These are phyloP conservation scores for Opisthocomus hoazin DNA, from an alignment of 2,113 vertebrate species.

Conservation along the genomic window DNA sequence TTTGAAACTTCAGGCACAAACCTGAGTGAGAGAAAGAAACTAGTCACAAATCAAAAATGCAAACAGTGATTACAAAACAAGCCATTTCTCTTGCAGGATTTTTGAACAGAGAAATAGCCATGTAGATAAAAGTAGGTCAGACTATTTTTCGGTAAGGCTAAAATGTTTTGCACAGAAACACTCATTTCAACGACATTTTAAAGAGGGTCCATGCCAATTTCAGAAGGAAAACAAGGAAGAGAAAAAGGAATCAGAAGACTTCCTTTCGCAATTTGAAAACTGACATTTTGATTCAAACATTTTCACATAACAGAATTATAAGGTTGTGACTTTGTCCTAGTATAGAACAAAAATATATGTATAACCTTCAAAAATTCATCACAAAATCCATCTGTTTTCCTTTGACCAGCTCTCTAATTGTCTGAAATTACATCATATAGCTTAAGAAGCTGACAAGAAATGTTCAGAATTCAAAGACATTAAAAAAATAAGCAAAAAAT, in stretches of 20 bases:
- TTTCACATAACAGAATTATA: conserved; percentile 1
- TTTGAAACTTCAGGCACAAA: background rate
- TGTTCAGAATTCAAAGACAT: background rate
- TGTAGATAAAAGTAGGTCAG: background rate
- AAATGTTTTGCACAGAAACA: background rate
- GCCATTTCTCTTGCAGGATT: background rate
- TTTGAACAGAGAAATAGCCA: background rate
- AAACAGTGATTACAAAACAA: background rate
- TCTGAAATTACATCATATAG: background rate
- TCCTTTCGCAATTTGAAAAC: background rate
- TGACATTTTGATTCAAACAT: conserved; percentile 11
- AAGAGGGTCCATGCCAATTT: background rate
- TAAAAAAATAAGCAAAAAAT: background rate
- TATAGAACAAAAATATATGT: background rate
- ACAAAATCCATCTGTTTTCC: background rate
- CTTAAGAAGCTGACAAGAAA: background rate
- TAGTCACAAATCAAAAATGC: background rate
- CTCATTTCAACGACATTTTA: background rate
- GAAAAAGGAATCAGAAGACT: background rate
- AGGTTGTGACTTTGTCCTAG: background rate
- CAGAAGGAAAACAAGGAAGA: background rate
- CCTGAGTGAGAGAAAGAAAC: background rate
- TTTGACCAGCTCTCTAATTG: background rate
- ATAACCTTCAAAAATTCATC: conserved; percentile 4
- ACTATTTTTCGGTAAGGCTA: background rate